A percentile compares a stretch with the other conserved stretches of the same genome.
Conservation (phyloP, 2,113 vertebrate species). For the Mormyrus lacerda region DNA sequence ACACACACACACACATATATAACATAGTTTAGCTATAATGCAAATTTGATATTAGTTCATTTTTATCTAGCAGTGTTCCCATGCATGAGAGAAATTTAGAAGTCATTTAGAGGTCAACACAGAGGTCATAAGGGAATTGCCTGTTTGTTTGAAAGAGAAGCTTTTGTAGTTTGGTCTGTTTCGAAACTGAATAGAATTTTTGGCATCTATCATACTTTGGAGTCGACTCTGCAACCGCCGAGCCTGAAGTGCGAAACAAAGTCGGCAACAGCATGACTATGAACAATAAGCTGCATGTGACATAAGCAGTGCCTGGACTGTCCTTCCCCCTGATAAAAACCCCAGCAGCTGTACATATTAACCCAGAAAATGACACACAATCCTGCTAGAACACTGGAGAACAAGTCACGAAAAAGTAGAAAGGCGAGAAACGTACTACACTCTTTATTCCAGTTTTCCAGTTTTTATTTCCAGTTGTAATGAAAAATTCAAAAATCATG, state of each 20-base stretch:
- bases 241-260: neutral
- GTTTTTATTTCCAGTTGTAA: too few species aligned
- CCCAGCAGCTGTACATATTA: neutral
- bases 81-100: neutral
- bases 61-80: neutral
- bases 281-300: neutral
- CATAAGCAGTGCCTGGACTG: neutral
- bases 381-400: neutral
- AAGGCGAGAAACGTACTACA: neutral
- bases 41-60: neutral
- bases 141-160: neutral
- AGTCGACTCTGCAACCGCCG: neutral
- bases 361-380: neutral
- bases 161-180: neutral
- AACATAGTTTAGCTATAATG: neutral
- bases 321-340: neutral
- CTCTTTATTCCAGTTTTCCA: neutral
- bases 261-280: neutral
- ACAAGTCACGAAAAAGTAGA: neutral
- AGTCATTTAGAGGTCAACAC: neutral
- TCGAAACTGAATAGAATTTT: neutral
- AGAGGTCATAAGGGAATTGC: neutral
- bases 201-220: neutral
- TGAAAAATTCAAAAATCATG: neutral
- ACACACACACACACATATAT: neutral